These are phyloP conservation scores for Tigriopus japonicus DNA, from an alignment of 1,140 invertebrate genomes.

Conservation along the genomic window DNA sequence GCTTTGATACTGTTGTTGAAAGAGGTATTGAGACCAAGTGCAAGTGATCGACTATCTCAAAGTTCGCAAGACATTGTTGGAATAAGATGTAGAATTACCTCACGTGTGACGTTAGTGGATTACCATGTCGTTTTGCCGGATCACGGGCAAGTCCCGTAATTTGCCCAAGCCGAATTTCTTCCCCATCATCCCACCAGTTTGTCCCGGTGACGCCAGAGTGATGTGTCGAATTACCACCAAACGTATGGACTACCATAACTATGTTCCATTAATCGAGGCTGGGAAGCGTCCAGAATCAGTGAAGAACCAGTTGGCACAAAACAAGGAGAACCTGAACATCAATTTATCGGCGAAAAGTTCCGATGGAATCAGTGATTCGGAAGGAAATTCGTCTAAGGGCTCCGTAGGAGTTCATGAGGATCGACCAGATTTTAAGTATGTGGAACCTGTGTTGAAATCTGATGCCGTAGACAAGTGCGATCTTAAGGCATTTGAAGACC, in stretches of 20 bases:
- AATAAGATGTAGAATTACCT: too few relatives aligned
- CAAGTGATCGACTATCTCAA: too few relatives aligned
- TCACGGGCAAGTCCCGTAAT: constrained; percentile 54
- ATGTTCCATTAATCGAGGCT: constrained; percentile 22
- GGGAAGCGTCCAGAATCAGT: constrained; percentile 17
- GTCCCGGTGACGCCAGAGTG: constrained; percentile 52
- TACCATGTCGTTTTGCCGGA: constrained; percentile 38
- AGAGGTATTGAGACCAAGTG: too few relatives aligned
- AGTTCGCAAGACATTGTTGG: too few relatives aligned
- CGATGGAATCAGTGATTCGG: neutral
- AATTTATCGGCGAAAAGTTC: too few relatives aligned
- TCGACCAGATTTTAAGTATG: constrained; percentile 12
- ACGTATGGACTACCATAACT: constrained; percentile 29
- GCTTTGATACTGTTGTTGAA: too few relatives aligned
- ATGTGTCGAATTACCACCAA: constrained; percentile 62
- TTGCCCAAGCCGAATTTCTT: constrained; percentile 64
- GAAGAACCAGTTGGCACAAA: constrained; percentile 6
- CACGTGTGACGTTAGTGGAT: neutral
- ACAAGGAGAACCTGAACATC: too few relatives aligned
- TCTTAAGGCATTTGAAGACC: constrained; percentile 18
- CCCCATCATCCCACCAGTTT: constrained; percentile 54
- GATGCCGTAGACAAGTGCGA: constrained; percentile 35
- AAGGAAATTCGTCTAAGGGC: too few relatives aligned
- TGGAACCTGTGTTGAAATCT: constrained; percentile 11
- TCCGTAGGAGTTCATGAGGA: neutral